A percentile compares a stretch with the other conserved stretches of the same genome.
These are phyloP conservation scores for Schizopygopsis pylzovi DNA, from an alignment of 2,797 vertebrate species.

Conservation along the genomic window DNA sequence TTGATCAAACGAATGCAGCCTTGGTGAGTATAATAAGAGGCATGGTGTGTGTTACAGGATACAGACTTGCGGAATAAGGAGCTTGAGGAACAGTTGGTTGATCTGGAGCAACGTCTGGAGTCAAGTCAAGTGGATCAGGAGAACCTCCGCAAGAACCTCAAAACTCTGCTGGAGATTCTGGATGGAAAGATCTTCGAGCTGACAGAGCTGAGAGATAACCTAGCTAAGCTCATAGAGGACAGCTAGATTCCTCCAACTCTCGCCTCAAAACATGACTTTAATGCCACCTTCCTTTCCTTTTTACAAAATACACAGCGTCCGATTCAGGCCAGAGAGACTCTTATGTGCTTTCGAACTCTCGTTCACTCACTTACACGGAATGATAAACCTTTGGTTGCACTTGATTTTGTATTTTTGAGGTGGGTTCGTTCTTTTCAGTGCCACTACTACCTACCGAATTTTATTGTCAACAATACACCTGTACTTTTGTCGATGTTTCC, in stretches of 20 bases:
- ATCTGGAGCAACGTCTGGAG: constrained; percentile 94
- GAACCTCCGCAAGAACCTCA: constrained; percentile 96
- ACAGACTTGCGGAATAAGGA: constrained; percentile 94
- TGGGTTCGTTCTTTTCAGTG: constrained; percentile 53
- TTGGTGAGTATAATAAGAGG: not conserved
- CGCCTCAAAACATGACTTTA: constrained; percentile 66
- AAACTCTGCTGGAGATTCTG: constrained; percentile 97
- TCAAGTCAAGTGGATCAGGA: constrained; percentile 97
- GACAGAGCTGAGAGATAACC: constrained; percentile 95
- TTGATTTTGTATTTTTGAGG: constrained; percentile 61
- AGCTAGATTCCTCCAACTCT: constrained; percentile 84
- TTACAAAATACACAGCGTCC: constrained; percentile 50
- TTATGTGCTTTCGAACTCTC: constrained; percentile 39
- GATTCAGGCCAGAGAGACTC: constrained; percentile 26
- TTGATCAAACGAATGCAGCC: not conserved
- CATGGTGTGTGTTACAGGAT: constrained; percentile 78
- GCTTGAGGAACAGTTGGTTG: constrained; percentile 91
- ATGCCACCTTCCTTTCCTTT: constrained; percentile 70
- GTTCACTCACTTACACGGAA: constrained; percentile 51
- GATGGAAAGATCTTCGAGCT: constrained; percentile 99
- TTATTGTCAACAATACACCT: constrained; percentile 40
- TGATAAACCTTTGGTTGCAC: constrained; percentile 61
- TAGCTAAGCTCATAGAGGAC: constrained; percentile 95
- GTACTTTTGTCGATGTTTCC: constrained; percentile 51
- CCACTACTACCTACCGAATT: constrained; percentile 53